Conservation (phyloP, 2,888 invertebrate species). For the Carpatolechia fugitivella region DNA sequence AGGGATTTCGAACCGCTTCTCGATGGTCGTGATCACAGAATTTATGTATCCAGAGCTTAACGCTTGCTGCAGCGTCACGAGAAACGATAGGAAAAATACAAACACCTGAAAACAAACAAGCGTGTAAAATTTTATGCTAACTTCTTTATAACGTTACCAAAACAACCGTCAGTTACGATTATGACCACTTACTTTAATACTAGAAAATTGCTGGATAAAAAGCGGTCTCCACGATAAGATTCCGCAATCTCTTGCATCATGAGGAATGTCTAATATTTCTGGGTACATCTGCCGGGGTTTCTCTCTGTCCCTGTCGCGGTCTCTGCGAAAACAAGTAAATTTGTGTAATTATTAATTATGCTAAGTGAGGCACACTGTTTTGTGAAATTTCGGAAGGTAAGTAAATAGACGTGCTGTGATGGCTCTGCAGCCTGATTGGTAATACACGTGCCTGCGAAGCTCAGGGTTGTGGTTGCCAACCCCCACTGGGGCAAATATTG, state of each 20-base stretch:
- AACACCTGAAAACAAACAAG: constrained; percentile 83
- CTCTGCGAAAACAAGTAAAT: constrained; percentile 44
- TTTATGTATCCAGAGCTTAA: constrained; percentile 95
- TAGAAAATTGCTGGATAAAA: constrained; percentile 92
- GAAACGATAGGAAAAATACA: constrained; percentile 91
- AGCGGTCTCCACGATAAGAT: constrained; percentile 91
- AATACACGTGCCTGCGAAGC: no score
- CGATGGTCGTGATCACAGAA: constrained; percentile 97
- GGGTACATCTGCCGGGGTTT: constrained; percentile 78
- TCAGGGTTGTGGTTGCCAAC: no score
- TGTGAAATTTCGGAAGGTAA: neutral
- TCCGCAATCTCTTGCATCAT: constrained; percentile 91
- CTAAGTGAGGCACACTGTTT: neutral
- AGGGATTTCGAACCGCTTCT: constrained; percentile 96
- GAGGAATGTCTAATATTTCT: constrained; percentile 82
- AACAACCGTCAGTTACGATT: no score
- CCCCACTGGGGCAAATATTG: no score
- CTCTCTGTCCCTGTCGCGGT: constrained; percentile 78
- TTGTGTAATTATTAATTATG: constrained; percentile 14
- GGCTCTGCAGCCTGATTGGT: neutral
- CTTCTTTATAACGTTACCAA: no score
- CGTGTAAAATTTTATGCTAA: constrained; percentile 1
- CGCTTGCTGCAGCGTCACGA: constrained; percentile 94
- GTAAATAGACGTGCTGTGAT: neutral
- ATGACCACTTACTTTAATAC: constrained; percentile 85